phyloP scores from a whole-genome alignment of 2,797 vertebrate species.

The Enteromius mattozi region DNA sequence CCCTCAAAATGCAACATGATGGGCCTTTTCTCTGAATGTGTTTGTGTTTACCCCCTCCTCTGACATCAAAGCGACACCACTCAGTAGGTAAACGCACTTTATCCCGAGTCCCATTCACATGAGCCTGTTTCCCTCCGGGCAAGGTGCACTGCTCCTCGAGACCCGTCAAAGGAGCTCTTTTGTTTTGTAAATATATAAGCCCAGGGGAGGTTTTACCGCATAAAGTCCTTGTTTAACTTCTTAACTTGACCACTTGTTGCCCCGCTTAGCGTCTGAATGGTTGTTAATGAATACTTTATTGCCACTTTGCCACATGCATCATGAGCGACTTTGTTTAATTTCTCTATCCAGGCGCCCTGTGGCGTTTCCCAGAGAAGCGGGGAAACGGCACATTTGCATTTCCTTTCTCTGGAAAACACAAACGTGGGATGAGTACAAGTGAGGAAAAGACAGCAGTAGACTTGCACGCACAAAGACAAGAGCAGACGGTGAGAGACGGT shows the following conservation, averaged over 20 bases:
- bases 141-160: conserved; percentile 26
- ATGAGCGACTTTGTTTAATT: conserved; percentile 73
- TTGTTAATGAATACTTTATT: conserved; percentile 81
- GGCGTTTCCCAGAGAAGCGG: conserved; percentile 80
- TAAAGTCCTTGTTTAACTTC: conserved; percentile 74
- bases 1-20: conserved; percentile 1
- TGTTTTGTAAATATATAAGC: conserved; percentile 70
- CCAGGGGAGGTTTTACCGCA: conserved; percentile 52
- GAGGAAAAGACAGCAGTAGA: conserved; percentile 10
- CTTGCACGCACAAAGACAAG: background rate
- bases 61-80: conserved; percentile 18
- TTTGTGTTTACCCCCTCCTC: conserved; percentile 29
- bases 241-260: conserved; percentile 74
- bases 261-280: conserved; percentile 72
- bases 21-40: background rate
- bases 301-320: conserved; percentile 75
- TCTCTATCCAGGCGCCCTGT: conserved; percentile 72
- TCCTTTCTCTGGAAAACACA: conserved; percentile 77
- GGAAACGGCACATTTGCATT: conserved; percentile 77
- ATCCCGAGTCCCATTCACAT: conserved; percentile 12
- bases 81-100: conserved; percentile 29
- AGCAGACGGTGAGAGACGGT: conserved; percentile 24
- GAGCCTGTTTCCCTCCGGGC: background rate
- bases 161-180: conserved; percentile 58
- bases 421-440: conserved; percentile 70